phyloP scores from a whole-genome alignment of 2,113 vertebrate species.

The Progne subis region DNA sequence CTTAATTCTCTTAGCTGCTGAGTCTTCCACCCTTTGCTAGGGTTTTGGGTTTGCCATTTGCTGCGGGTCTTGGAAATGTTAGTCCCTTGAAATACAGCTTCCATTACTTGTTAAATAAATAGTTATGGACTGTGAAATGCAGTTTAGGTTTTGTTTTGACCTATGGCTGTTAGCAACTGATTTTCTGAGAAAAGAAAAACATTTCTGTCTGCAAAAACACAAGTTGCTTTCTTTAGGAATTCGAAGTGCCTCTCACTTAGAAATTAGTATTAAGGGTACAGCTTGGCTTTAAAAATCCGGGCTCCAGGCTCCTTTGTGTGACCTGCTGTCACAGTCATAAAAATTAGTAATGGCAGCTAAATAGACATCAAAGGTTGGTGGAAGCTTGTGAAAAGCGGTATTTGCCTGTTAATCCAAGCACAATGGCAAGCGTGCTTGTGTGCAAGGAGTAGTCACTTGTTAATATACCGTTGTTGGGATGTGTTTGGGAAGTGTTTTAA shows the following conservation, averaged over 20 bases:
- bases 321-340: background rate
- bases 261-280: background rate
- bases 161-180: background rate
- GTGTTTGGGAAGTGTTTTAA: background rate
- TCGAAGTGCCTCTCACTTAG: background rate
- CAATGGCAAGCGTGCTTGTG: background rate
- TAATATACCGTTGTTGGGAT: background rate
- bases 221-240: background rate
- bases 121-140: background rate
- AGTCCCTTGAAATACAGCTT: background rate
- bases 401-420: background rate
- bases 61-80: background rate
- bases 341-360: background rate
- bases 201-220: background rate
- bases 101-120: background rate
- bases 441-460: background rate
- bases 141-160: constrained; percentile 1
- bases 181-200: background rate
- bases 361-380: background rate
- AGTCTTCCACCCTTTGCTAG: background rate
- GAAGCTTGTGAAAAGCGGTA: background rate
- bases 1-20: background rate
- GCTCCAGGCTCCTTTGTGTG: background rate
- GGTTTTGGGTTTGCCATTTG: background rate
- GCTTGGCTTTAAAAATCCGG: background rate